Base-by-base conservation (phyloP, 2,113 vertebrate genomes). In the Mus spicilegus region DNA sequence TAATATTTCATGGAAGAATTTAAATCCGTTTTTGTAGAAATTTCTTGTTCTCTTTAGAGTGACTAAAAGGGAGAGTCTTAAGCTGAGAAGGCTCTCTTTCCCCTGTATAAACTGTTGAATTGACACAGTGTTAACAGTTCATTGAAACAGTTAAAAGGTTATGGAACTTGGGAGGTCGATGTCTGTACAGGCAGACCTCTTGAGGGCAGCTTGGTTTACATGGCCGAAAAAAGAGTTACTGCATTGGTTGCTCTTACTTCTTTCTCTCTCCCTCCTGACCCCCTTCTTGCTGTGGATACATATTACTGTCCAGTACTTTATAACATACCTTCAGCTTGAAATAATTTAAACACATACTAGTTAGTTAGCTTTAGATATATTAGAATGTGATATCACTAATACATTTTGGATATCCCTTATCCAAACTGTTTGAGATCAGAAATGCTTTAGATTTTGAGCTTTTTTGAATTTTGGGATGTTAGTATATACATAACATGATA, bases 61-160 rank as follows among this genome's bases (percentile, higher is more conserved):
- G 67, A 75, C 26, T 58, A 94, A 89, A 96, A 82, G 89, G 17
- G 26, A 61, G 78, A 36, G 11, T 88, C 69, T 94, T 94, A 73
- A 96, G 42, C 16, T 87, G 9, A 85, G 81, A 56, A 30, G 46
- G 11, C 72, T 54, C 67, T 86, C 77, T 93, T 69, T 76, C 33
- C 46, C 17, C 75, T 12, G 10, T 65, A 65, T 65, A 28, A 28
- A 65, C 63, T 65, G 24, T 63, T 63, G 61, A 89, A 89, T 54
- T 67, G 28, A 65, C 77, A 69, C 33, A 69, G 49, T 81, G 17
- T n/a, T 54, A 73, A 33, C 30, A 16, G 67, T 69, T 69, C 58
- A 87, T 81, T 56, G 65, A 96, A 76, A 26, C 30, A 85, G 5
- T 93, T 87, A 36, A 88, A 89, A 86, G 56, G 33, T 82, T 72